A percentile compares a stretch with the other conserved stretches of the same genome.
These are phyloP conservation scores for Diceros bicornis DNA, from an alignment of 2,797 vertebrate genomes.

Conservation along the genomic window DNA sequence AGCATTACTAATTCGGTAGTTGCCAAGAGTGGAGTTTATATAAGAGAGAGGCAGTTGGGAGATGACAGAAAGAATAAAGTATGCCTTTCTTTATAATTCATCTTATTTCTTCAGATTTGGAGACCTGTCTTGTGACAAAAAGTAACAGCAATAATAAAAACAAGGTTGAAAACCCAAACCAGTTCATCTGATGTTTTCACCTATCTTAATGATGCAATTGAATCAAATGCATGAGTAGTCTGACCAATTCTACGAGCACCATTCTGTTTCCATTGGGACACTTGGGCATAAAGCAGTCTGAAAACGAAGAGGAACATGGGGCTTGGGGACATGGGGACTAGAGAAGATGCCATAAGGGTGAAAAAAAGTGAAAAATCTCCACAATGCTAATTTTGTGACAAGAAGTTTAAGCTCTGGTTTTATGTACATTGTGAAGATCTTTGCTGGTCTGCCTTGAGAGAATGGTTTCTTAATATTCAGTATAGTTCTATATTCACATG, in stretches of 20 bases:
- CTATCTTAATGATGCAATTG: slow-evolving; percentile 9
- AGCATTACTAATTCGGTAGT: background rate
- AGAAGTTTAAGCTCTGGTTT: background rate
- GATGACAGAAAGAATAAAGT: slow-evolving; percentile 12
- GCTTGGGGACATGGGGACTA: background rate
- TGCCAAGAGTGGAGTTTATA: background rate
- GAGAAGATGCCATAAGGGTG: background rate
- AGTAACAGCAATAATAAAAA: slow-evolving; percentile 46
- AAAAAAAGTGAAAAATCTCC: background rate
- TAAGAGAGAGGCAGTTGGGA: background rate
- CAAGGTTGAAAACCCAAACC: background rate
- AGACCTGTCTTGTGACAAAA: background rate
- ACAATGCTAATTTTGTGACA: slow-evolving; percentile 40
- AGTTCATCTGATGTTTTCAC: slow-evolving; percentile 26
- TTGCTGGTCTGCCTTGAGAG: background rate
- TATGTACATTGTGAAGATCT: background rate
- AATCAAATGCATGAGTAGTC: background rate
- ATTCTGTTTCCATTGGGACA: background rate
- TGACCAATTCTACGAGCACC: background rate
- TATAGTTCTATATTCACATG: background rate
- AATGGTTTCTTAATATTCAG: background rate
- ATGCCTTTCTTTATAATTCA: slow-evolving; percentile 15
- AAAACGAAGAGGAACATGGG: background rate
- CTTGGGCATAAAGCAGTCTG: background rate
- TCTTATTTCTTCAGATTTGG: slow-evolving; percentile 42